Conservation (phyloP, 2,113 vertebrate genomes). For the Phylloscopus trochiloides region DNA sequence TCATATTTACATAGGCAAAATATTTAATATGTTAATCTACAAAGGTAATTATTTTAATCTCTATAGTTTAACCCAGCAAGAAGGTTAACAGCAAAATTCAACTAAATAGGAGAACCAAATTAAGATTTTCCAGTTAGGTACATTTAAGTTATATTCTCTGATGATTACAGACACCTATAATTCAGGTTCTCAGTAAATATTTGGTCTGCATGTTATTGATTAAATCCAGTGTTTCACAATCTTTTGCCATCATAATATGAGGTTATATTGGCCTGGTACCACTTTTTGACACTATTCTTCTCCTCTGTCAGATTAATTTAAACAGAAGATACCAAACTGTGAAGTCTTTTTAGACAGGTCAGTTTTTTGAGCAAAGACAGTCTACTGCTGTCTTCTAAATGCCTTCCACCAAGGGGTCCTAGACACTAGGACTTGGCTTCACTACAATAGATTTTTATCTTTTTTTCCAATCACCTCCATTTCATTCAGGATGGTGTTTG, state of each 20-base stretch:
- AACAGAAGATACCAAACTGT: background rate
- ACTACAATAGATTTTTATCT: background rate
- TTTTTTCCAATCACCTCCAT: background rate
- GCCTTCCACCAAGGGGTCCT: background rate
- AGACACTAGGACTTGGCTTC: background rate
- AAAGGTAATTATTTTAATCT: background rate
- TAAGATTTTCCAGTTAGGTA: background rate
- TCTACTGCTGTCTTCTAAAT: background rate
- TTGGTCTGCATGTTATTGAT: background rate
- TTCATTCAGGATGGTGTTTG: background rate
- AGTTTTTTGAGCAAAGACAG: background rate
- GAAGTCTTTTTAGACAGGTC: background rate
- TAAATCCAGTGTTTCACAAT: background rate
- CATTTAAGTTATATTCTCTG: background rate
- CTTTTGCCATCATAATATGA: background rate
- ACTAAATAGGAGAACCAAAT: background rate
- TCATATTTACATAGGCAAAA: background rate
- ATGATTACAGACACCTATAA: background rate
- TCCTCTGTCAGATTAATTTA: background rate
- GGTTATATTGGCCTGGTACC: background rate
- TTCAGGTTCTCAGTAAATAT: background rate
- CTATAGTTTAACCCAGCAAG: background rate
- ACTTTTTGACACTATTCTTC: background rate
- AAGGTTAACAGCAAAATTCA: background rate
- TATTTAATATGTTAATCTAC: background rate